Percentiles rank a stretch among this genome's conserved stretches.
These are phyloP conservation scores for Drosophila prolongata DNA, from an alignment of 2,888 invertebrate genomes.

Conservation along the genomic window DNA sequence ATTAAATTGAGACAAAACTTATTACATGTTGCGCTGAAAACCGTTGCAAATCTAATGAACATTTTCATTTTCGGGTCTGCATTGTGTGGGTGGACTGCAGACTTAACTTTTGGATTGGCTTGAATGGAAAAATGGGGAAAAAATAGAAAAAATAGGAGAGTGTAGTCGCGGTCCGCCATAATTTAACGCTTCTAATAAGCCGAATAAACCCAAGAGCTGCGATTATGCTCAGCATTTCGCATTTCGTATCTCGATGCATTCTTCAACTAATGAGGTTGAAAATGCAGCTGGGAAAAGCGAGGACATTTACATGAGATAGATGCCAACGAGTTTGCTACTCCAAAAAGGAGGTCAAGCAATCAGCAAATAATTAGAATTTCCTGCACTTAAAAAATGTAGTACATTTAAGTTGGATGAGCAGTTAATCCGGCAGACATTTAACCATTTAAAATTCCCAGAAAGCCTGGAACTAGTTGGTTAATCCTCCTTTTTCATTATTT, in stretches of 20 bases:
- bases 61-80: conserved; percentile 66
- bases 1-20: conserved; percentile 58
- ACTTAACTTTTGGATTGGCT: conserved; percentile 23
- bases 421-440: conserved; percentile 37
- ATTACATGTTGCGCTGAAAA: conserved; percentile 72
- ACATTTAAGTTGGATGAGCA: conserved; percentile 25
- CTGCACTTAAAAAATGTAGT: conserved; percentile 17
- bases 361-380: conserved; percentile 42
- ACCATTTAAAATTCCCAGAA: conserved; percentile 26
- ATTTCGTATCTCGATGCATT: conserved; percentile 45
- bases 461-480: conserved; percentile 5
- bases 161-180: conserved; percentile 57
- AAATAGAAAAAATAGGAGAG: conserved; percentile 19
- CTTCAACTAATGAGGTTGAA: conserved; percentile 62
- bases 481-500: conserved; percentile 12
- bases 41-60: conserved; percentile 77
- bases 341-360: conserved; percentile 31
- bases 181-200: conserved; percentile 76
- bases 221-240: conserved; percentile 21
- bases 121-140: conserved; percentile 1
- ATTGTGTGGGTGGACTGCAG: conserved; percentile 60
- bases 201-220: conserved; percentile 40
- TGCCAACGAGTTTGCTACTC: conserved; percentile 24
- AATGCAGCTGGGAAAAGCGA: conserved; percentile 26
- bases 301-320: conserved; percentile 28